Conservation (phyloP, 2,888 invertebrate species). For the Ornithoptera priamus region DNA sequence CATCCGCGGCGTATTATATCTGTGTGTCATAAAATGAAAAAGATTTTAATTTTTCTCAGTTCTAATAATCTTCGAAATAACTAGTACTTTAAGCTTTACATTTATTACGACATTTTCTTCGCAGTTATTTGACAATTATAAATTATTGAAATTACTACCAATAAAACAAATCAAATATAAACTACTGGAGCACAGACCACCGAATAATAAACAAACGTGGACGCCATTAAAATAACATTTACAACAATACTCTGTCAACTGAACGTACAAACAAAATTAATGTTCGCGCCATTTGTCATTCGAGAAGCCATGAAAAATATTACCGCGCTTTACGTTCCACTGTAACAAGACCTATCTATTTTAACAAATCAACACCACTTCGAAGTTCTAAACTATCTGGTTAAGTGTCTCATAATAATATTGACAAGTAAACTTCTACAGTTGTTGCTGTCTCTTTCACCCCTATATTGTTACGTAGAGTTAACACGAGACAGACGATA, state of each 20-base stretch:
- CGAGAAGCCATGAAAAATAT: slow-evolving; percentile 51
- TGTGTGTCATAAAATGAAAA: no score
- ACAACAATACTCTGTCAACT: slow-evolving; percentile 50
- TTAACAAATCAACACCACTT: slow-evolving; percentile 35
- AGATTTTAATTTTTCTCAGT: neutral
- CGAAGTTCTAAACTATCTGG: slow-evolving; percentile 43
- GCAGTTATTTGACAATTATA: neutral
- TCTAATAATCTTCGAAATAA: neutral
- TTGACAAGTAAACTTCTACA: slow-evolving; percentile 32
- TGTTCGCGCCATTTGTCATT: slow-evolving; percentile 50
- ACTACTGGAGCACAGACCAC: slow-evolving; percentile 41
- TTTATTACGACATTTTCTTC: neutral
- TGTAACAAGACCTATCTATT: slow-evolving; percentile 38
- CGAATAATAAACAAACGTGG: slow-evolving; percentile 36
- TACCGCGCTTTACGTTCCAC: slow-evolving; percentile 39
- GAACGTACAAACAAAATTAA: slow-evolving; percentile 54
- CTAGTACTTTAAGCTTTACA: neutral
- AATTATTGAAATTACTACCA: neutral
- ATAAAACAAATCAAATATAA: slow-evolving; percentile 40
- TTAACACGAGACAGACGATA: slow-evolving; percentile 41
- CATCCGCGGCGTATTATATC: no score
- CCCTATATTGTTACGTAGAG: slow-evolving; percentile 30
- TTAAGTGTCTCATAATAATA: slow-evolving; percentile 37
- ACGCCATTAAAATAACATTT: slow-evolving; percentile 56
- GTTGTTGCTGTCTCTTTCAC: slow-evolving; percentile 39